Evolutionary conservation across 2,797 vertebrate species (phyloP).

Genomic region (Aldrovandia affinis): DNA sequence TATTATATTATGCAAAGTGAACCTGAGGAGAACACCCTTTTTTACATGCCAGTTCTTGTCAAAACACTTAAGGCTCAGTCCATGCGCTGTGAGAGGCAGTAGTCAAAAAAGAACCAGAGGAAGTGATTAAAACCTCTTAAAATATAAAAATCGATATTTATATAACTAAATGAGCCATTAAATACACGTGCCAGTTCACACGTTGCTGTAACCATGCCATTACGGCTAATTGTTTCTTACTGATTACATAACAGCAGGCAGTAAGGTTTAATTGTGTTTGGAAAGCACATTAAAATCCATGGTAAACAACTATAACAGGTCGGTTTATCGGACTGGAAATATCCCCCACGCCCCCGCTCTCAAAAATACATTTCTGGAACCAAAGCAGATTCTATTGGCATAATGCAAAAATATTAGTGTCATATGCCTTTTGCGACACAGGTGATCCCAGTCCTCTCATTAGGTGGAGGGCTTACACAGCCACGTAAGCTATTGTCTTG

Average conservation of each 20-base stretch:
- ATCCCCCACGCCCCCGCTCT: neutral
- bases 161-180: slow-evolving; percentile 1
- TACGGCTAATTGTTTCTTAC: neutral
- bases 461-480: neutral
- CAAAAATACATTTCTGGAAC: neutral
- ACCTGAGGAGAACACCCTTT: too few species aligned
- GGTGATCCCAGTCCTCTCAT: neutral
- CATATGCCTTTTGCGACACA: neutral
- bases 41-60: neutral
- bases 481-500: neutral
- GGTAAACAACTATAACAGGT: neutral
- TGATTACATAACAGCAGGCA: neutral
- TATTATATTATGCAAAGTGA: too few species aligned
- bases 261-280: slow-evolving; percentile 12
- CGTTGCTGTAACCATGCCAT: neutral
- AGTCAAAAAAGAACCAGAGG: neutral
- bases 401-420: neutral
- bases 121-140: neutral
- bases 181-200: neutral
- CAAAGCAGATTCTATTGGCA: neutral
- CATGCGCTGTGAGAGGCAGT: neutral
- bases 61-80: neutral
- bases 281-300: neutral
- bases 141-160: neutral
- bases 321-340: slow-evolving; percentile 12